Conservation (phyloP, 2,888 invertebrate genomes). For the Catotricha subobsoleta region DNA sequence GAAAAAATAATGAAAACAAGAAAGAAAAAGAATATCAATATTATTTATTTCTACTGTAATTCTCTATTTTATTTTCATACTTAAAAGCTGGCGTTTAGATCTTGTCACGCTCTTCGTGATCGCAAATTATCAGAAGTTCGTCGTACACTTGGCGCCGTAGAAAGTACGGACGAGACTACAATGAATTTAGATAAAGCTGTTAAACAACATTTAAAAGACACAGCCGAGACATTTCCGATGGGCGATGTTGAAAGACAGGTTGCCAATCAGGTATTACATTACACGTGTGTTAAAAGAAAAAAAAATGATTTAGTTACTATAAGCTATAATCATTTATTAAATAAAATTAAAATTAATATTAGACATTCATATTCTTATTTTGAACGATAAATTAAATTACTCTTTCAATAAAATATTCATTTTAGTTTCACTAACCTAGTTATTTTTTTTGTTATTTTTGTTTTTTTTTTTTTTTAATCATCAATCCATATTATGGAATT, state of each 20-base stretch:
- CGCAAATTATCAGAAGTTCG: slow-evolving; percentile 55
- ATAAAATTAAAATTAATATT: no score
- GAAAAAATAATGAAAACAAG: no score
- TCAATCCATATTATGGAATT: neutral
- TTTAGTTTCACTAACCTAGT: no score
- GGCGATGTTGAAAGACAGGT: slow-evolving; percentile 50
- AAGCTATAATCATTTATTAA: no score
- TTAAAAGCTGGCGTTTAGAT: slow-evolving; percentile 53
- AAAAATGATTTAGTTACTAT: no score
- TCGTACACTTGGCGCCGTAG: slow-evolving; percentile 34
- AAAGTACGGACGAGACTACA: slow-evolving; percentile 29
- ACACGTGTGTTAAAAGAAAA: no score
- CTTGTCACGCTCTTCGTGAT: slow-evolving; percentile 50
- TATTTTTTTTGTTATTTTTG: neutral
- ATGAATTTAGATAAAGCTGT: slow-evolving; percentile 39
- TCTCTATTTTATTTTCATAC: slow-evolving; percentile 8
- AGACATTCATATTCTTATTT: no score
- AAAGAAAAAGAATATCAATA: neutral
- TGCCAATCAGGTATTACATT: slow-evolving; percentile 38
- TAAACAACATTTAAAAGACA: slow-evolving; percentile 45
- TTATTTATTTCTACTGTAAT: neutral
- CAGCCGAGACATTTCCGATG: slow-evolving; percentile 51
- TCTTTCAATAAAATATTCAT: no score
- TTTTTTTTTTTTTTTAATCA: neutral
- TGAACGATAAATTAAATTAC: no score